Conservation (phyloP, 2,888 invertebrate species). For the Sceliomorpha sp. region DNA sequence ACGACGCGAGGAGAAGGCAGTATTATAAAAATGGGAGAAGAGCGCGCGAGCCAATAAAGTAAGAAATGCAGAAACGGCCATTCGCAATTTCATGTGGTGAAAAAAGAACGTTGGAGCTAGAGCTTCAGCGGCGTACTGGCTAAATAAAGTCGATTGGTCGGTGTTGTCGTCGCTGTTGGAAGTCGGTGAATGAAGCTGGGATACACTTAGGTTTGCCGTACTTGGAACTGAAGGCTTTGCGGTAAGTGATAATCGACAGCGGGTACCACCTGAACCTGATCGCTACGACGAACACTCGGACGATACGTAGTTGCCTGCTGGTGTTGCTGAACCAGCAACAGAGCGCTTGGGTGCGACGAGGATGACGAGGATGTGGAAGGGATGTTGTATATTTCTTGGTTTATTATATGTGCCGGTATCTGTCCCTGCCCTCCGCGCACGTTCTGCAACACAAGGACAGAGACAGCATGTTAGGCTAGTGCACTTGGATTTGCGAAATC, state of each 20-base stretch:
- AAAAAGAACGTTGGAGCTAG: slow-evolving; percentile 28
- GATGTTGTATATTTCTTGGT: slow-evolving; percentile 58
- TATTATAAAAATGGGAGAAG: no score
- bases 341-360: slow-evolving; percentile 51
- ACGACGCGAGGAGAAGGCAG: no score
- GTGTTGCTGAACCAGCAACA: slow-evolving; percentile 58
- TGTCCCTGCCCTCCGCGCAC: slow-evolving; percentile 79
- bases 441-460: slow-evolving; percentile 80
- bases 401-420: slow-evolving; percentile 61
- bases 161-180: slow-evolving; percentile 51
- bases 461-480: slow-evolving; percentile 69
- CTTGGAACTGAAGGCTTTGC: slow-evolving; percentile 59
- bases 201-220: slow-evolving; percentile 52
- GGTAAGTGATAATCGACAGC: slow-evolving; percentile 71
- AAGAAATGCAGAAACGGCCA: no score
- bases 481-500: slow-evolving; percentile 5
- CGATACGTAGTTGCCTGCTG: slow-evolving; percentile 75
- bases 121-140: slow-evolving; percentile 39
- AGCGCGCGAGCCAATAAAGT: no score
- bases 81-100: slow-evolving; percentile 41
- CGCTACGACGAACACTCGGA: slow-evolving; percentile 67
- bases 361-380: slow-evolving; percentile 53
- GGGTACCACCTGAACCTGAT: slow-evolving; percentile 69
- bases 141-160: slow-evolving; percentile 35
- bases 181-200: slow-evolving; percentile 19